These are phyloP conservation scores for Vespertilio murinus DNA, from an alignment of 2,797 vertebrate species.

Conservation along the genomic window DNA sequence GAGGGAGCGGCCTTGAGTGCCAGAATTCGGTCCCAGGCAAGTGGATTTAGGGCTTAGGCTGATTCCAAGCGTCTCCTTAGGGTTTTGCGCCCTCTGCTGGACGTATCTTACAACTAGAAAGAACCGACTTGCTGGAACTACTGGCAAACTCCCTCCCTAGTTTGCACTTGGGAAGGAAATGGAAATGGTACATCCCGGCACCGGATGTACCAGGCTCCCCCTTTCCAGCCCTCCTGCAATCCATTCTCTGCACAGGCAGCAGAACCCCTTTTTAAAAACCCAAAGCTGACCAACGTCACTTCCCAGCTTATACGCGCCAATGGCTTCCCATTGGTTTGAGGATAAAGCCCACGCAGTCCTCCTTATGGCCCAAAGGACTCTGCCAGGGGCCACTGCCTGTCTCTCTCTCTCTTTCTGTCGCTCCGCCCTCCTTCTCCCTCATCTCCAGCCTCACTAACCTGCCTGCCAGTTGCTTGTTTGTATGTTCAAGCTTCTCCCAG, in stretches of 20 bases:
- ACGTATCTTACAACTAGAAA: not conserved
- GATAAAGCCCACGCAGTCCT: not conserved
- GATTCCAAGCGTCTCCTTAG: not conserved
- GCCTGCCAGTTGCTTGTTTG: not conserved
- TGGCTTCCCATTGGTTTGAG: not conserved
- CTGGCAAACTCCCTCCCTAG: not conserved
- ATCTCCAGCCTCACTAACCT: not conserved
- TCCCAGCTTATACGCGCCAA: not conserved
- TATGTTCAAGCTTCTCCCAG: not conserved
- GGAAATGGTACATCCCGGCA: not conserved
- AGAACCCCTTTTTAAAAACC: not conserved
- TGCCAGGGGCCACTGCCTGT: not conserved
- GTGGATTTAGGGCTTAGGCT: not conserved
- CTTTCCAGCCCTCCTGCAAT: not conserved
- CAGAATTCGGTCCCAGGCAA: too few relatives aligned
- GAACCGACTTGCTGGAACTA: not conserved
- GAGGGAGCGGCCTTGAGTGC: not conserved
- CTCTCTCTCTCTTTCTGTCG: too few relatives aligned
- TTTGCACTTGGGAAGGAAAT: not conserved
- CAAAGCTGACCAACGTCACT: not conserved
- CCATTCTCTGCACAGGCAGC: not conserved
- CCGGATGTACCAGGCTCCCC: not conserved
- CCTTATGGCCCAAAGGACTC: not conserved
- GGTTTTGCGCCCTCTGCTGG: constrained; percentile 55
- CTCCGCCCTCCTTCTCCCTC: not conserved